Evolutionary conservation across 2,797 vertebrate species (phyloP).

Genomic region (Artibeus lituratus): DNA sequence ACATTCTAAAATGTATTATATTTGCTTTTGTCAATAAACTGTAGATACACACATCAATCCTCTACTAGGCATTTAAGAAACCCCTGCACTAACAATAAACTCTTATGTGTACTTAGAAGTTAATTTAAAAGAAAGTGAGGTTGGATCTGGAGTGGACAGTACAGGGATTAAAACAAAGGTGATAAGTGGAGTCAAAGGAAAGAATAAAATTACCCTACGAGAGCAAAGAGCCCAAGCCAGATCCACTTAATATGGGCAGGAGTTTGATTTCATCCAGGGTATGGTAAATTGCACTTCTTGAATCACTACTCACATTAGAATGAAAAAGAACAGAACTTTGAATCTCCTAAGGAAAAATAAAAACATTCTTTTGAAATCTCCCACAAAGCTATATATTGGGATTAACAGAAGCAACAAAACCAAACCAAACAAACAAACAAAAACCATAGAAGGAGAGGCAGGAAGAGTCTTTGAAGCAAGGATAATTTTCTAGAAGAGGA

Average conservation of each 20-base stretch:
- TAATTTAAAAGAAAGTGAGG: neutral
- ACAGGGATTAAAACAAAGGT: neutral
- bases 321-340: neutral
- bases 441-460: neutral
- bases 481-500: neutral
- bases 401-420: neutral
- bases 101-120: neutral
- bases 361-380: neutral
- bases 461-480: neutral
- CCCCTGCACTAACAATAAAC: neutral
- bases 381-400: neutral
- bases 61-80: neutral
- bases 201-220: neutral
- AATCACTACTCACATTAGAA: neutral
- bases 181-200: neutral
- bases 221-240: neutral
- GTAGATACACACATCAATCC: neutral
- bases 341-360: neutral
- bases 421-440: neutral
- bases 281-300: neutral
- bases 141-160: neutral
- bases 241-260: neutral
- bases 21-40: neutral
- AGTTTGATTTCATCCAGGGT: neutral
- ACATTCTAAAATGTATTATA: neutral